Evolutionary conservation across 2,797 vertebrate species (phyloP), one percentile per base, ranked within the genome.

Genomic region (Phrynocephalus vlangalii): DNA sequence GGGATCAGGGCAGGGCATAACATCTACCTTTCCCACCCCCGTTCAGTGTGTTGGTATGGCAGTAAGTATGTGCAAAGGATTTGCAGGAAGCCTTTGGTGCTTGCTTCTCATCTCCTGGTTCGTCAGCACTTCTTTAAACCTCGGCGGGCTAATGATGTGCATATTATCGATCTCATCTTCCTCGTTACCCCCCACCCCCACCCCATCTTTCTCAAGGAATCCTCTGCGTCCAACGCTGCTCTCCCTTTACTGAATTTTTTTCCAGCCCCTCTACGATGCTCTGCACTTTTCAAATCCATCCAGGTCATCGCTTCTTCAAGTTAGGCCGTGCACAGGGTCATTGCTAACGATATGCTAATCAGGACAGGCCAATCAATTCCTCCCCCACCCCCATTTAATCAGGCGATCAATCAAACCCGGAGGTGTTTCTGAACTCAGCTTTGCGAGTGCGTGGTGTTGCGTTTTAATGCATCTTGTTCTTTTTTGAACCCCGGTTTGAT

Each of bases 281-380:
- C 93, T 91, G 93, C 28, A 24, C 95, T 96, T 95, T 85, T 95
- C 95, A 95, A 96, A 97, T 97, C 97, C 96, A 94, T 97, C 95
- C 95, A 92, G 97, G 96, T 95, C 96, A 79, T 77, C 20, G 90
- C 94, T 92, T 16, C 79, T 91, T 90, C 81, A 90, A 85, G 91
- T 83, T 86, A 91, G 91, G 95, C 91, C 77, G 94, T 94, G 91
- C 85, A 86, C 2, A 86, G 92, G 97, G 96, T 96, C 96, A 93
- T 94, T 33, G 84, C 96, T 98, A 98, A 98, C 90, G 87, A 96
- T 96, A 98, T 97, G 97, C 96, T 98, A 98, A 98, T 97, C 96
- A 97, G 96, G 88, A 95, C 89, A 83, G 90, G 90, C 90, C 97
- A 97, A 98, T 99, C 98, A 97, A 98, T 98, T 20, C 30, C 38